phyloP scores from a whole-genome alignment of 2,797 vertebrate species.

The Enteromius paludinosus region DNA sequence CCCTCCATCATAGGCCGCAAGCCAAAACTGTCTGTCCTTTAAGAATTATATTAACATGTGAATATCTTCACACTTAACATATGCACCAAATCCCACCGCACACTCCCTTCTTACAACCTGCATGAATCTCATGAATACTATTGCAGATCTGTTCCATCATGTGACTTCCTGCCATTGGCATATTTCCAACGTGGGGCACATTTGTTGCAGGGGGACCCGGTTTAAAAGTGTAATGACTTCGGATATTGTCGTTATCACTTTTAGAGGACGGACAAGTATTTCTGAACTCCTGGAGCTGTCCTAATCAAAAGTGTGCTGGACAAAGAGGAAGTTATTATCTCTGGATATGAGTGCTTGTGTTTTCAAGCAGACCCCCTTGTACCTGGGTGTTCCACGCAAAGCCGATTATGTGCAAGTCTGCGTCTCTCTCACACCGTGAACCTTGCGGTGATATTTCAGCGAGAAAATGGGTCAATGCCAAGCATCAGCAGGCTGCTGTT shows the following conservation, averaged over 20 bases:
- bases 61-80: slow-evolving; percentile 20
- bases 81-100: background rate
- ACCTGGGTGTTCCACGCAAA: slow-evolving; percentile 55
- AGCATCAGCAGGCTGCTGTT: slow-evolving; percentile 57
- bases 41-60: background rate
- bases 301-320: slow-evolving; percentile 56
- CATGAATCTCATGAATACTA: slow-evolving; percentile 8
- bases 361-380: slow-evolving; percentile 34
- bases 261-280: slow-evolving; percentile 30
- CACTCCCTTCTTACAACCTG: background rate
- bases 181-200: background rate
- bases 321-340: slow-evolving; percentile 54
- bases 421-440: slow-evolving; percentile 46
- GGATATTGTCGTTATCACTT: slow-evolving; percentile 34
- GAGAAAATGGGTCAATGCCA: slow-evolving; percentile 66
- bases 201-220: background rate
- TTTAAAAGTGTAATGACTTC: slow-evolving; percentile 36
- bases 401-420: slow-evolving; percentile 58
- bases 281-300: slow-evolving; percentile 49
- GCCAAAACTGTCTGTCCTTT: background rate
- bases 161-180: background rate
- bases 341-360: slow-evolving; percentile 48
- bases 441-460: slow-evolving; percentile 48
- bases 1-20: background rate
- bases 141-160: background rate